These are phyloP conservation scores for Xestia rhomboidea DNA, from an alignment of 2,888 invertebrate genomes.

Conservation along the genomic window DNA sequence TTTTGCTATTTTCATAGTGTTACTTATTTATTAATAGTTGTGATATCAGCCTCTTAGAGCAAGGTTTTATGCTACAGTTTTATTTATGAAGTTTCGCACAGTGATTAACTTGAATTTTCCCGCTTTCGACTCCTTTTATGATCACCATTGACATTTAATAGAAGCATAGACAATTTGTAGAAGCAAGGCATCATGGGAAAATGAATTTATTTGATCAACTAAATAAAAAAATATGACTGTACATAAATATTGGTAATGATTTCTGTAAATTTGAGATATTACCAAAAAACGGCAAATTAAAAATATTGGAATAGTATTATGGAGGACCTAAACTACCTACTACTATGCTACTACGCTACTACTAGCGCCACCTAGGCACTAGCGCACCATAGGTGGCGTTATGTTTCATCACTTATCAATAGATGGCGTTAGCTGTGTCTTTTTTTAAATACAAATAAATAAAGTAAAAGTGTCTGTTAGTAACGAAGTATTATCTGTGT, in stretches of 20 bases:
- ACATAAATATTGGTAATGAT: not conserved
- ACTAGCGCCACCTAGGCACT: slow-evolving; percentile 22
- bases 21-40: not conserved
- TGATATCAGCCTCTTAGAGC: not conserved
- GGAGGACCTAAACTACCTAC: slow-evolving; percentile 34
- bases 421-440: slow-evolving; percentile 30
- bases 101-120: slow-evolving; percentile 16
- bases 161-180: slow-evolving; percentile 23
- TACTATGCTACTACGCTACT: too few relatives aligned
- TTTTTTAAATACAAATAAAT: too few relatives aligned
- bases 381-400: not conserved
- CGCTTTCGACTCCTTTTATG: not conserved
- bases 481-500: too few relatives aligned
- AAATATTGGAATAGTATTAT: slow-evolving; percentile 13
- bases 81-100: not conserved
- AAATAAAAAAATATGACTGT: not conserved
- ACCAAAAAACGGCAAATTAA: not conserved
- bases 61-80: not conserved
- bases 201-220: not conserved
- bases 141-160: slow-evolving; percentile 6
- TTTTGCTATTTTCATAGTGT: not conserved
- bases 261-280: not conserved
- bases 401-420: not conserved
- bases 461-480: too few relatives aligned
- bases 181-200: not conserved